Evolutionary conservation across 2,888 invertebrate genomes (phyloP).

Genomic region (Acanthosepion esculentum): DNA sequence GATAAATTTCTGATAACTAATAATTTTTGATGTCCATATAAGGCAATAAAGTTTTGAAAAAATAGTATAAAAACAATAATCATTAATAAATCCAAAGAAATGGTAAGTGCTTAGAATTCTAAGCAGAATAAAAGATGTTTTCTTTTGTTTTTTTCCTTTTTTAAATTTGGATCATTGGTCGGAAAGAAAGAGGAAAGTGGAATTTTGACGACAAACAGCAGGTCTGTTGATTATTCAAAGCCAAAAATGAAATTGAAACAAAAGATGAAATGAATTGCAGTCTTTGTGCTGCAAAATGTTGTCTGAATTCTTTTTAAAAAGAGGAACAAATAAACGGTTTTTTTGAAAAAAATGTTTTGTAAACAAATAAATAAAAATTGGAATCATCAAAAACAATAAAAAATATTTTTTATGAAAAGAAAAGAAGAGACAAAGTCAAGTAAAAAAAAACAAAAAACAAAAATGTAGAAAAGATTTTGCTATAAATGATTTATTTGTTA

Average conservation of each 20-base stretch:
- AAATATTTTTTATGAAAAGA: background rate
- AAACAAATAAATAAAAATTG: background rate
- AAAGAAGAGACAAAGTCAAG: background rate
- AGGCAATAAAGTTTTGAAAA: background rate
- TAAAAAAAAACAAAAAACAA: background rate
- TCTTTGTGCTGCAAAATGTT: background rate
- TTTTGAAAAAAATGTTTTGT: background rate
- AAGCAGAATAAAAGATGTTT: background rate
- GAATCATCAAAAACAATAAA: background rate
- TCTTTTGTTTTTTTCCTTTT: background rate
- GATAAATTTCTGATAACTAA: too few relatives aligned
- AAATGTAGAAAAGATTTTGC: background rate
- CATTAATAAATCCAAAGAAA: background rate
- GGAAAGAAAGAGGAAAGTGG: background rate
- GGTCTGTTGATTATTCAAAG: background rate
- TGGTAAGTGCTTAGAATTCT: background rate
- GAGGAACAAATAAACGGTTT: background rate
- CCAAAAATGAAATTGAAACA: background rate
- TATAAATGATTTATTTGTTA: conserved; percentile 2
- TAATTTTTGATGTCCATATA: too few relatives aligned
- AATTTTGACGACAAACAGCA: background rate
- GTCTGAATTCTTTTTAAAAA: background rate
- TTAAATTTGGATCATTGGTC: background rate
- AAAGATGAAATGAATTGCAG: background rate
- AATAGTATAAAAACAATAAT: background rate